Conservation (phyloP, 2,888 invertebrate genomes). For the Dynastes maya region DNA sequence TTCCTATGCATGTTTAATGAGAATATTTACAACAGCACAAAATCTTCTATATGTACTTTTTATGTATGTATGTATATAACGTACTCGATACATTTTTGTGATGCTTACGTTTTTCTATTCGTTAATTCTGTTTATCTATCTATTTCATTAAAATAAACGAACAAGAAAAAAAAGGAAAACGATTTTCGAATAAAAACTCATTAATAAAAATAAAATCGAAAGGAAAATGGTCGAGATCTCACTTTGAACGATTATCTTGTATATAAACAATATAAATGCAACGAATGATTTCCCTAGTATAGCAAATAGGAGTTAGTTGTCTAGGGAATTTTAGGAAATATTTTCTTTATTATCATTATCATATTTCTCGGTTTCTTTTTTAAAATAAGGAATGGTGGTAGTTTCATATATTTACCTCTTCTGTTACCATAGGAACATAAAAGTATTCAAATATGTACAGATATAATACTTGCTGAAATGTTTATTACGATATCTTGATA, state of each 20-base stretch:
- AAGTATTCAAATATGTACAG: neutral
- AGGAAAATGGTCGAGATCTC: conserved; percentile 54
- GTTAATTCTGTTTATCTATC: neutral
- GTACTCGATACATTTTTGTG: neutral
- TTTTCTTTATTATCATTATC: neutral
- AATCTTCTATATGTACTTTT: conserved; percentile 7
- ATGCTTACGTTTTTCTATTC: neutral
- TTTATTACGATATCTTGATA: neutral
- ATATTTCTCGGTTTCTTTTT: neutral
- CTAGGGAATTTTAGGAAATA: neutral
- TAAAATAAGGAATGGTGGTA: conserved; percentile 11
- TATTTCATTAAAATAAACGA: neutral
- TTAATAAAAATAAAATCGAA: conserved; percentile 5
- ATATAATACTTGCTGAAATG: neutral
- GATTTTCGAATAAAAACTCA: neutral
- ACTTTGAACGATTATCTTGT: conserved; percentile 17
- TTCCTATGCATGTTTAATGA: conserved; percentile 52
- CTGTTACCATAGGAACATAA: conserved; percentile 9
- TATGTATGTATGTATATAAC: neutral
- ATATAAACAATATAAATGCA: conserved; percentile 59
- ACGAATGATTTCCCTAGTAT: conserved; percentile 10
- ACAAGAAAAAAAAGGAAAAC: neutral
- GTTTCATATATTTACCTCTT: neutral
- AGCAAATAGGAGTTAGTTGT: conserved; percentile 44
- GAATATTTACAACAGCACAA: conserved; percentile 24